Evolutionary conservation across 2,113 vertebrate species (phyloP).

Genomic region (Sceloporus undulatus): DNA sequence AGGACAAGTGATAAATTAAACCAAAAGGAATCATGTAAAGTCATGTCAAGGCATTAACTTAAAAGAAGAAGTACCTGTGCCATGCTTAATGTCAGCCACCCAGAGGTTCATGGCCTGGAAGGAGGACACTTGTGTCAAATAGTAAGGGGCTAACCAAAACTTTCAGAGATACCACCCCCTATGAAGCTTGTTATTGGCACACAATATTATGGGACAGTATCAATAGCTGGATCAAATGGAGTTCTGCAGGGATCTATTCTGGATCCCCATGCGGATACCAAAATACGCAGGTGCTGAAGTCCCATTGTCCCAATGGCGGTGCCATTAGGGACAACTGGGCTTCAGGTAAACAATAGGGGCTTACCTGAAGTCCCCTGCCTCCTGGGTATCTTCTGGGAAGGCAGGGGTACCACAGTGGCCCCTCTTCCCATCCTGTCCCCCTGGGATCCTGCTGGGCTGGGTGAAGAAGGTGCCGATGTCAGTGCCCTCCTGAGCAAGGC

Average conservation of each 20-base stretch:
- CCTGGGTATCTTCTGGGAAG: too few relatives aligned
- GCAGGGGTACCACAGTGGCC: too few relatives aligned
- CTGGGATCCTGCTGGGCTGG: too few relatives aligned
- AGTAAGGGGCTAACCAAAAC: slow-evolving; percentile 67
- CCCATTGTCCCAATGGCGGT: too few relatives aligned
- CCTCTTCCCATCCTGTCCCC: too few relatives aligned
- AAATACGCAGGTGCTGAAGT: too few relatives aligned
- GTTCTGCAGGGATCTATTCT: not conserved
- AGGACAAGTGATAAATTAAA: slow-evolving; percentile 85
- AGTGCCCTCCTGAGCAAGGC: too few relatives aligned
- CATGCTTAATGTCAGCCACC: slow-evolving; percentile 66
- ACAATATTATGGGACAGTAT: slow-evolving; percentile 4
- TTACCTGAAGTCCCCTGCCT: too few relatives aligned
- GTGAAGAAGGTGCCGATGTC: too few relatives aligned
- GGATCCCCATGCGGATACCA: too few relatives aligned
- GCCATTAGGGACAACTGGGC: too few relatives aligned
- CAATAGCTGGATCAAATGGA: slow-evolving; percentile 27
- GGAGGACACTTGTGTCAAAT: slow-evolving; percentile 63
- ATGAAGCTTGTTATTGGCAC: slow-evolving; percentile 54
- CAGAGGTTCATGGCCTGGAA: slow-evolving; percentile 62
- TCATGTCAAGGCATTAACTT: slow-evolving; percentile 80
- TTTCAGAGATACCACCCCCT: slow-evolving; percentile 65
- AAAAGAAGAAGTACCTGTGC: slow-evolving; percentile 75
- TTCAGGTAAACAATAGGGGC: too few relatives aligned
- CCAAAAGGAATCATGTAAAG: slow-evolving; percentile 77